Base-by-base conservation (phyloP, 2,888 invertebrate species). In the Lasius platythorax region DNA sequence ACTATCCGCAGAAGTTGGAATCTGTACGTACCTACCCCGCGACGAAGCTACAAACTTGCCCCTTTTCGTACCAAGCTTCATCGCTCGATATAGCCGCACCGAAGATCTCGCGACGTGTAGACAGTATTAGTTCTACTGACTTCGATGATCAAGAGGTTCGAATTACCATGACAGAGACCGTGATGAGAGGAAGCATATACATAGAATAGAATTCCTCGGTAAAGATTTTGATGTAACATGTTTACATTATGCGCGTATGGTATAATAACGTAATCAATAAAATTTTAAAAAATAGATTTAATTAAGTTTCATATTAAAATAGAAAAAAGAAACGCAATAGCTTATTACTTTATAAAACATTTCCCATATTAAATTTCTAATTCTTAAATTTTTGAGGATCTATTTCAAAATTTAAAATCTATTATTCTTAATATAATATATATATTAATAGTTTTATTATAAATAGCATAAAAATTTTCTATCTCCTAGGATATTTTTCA, bases 1-100 rank as follows among this genome's bases (percentile, higher is more conserved):
- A 94, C 93, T 94, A 93, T 93, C 92, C 91, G 88, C 88, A 88
- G 87, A 93, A 93, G 92, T 93, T 93, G 89, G 91, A 92, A 93
- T 93, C 92, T 92, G 91, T 89, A 87, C 87, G 88, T 89, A 88
- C 89, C 87, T 89, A 89, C 84, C 86, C 84, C 85, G 87, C 87
- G 90, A 87, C 91, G 91, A 82, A 89, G 87, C 90, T 89, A 89
- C 91, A 87, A 90, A 92, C 92, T 90, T 90, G 67, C 73, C 87
- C 91, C 86, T 50, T 84, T 79, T 79, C 85, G 74, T 23, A 83
- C 70, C 72, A 79, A 83, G 64, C 89, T 85, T 85, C 88, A 78
- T 86, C 85, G 86, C 79, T 86, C 85, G 72, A 74, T 81, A 81
- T 61, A 81, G 18, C 79, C 46, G 23, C 33, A 23, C 4, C 61